Base-by-base conservation (phyloP, 2,797 vertebrate species). In the Buceros bicornis region DNA sequence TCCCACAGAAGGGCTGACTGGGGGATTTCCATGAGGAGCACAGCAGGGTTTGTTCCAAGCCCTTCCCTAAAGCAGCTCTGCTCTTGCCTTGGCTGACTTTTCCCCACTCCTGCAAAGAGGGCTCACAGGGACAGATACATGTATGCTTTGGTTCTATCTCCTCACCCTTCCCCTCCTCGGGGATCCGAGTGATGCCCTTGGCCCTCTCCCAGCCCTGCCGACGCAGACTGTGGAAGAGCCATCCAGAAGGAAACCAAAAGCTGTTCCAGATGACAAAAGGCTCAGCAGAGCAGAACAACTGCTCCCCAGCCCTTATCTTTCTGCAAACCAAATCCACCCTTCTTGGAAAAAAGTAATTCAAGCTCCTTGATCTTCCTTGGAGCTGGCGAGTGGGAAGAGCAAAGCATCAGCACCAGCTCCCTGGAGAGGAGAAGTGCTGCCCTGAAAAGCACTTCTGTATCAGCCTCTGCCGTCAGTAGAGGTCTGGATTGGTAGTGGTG, bases 301-400 rank as follows among this genome's bases (percentile, higher is more conserved):
- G 47, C 81, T 93, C 58, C 66, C 19, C 37, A 70, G 57, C 64
- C 64, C 72, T 91, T 85, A 77, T 82, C 84, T 83, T 93, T 86
- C 87, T 92, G 65, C 69, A 92, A 92, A 94, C 72, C 82, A 82
- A 94, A 93, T 92, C 74, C 81, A 82, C 67, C 29, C 74, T 91
- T 92, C 95, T 86, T 78, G 65, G 78, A 91, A 88, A 71, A 93
- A 89, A 72, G 76, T 84, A 95, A 92, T 89, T 93, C 60, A 80
- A 80, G 69, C 82, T 93, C 28, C 47, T 82, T 3, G 0, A 33
- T n/a, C 82, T 79, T 73, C 66, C 74, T 82, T 7, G 0, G 70
- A 76, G 78, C 65, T 88, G 85, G 50, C 1, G 1, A 94, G 73
- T 2, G 48, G 77, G 77, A 73, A 47, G 43, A 66, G 74, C 0